Evolutionary conservation across 2,797 vertebrate species (phyloP), one percentile per base, ranked within the genome.

Genomic region (Manis javanica): DNA sequence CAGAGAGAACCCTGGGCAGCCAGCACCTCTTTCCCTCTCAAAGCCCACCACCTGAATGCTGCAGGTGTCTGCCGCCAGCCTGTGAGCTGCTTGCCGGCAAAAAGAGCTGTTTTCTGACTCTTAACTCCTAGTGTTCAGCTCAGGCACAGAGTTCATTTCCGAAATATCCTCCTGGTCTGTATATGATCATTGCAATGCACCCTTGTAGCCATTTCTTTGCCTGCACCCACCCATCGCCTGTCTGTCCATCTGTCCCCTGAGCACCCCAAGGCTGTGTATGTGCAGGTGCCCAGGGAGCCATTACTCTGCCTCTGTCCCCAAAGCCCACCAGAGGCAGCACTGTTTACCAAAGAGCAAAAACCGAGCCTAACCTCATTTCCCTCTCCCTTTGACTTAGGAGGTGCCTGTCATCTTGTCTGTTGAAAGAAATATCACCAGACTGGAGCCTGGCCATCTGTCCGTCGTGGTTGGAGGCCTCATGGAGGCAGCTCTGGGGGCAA

Each of bases 391-490:
- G 59, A 97, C 97, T 98, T 97, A 98, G 99, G 99, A 99, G 98
- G 87, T 98, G 29, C 99, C 99, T 63, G 96, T 97, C 97, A 99
- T 99, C 96, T 69, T 98, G 19, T 98, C 98, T 51, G 97, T 98
- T 13, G 97, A 86, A 96, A 98, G 96, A 95, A 99, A 99, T 46
- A 6, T 98, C 81, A 99, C 99, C 19, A 98, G 98, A 71, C 95
- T 97, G 68, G 98, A 98, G 79, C 98, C 94, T 66, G 92, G 55
- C 72, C 98, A 94, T 89, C 49, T 99, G 87, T 98, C 96, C 0
- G 95, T 98, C 9, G 95, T 98, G 66, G 98, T 99, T 66, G 99
- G 99, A 64, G 98, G 98, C 78, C 96, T 88, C 51, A 86, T 99
- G n/a, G 53, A 97, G 71, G 98, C 98, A 66, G 98, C 97, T 87